Evolutionary conservation across 2,888 invertebrate genomes (phyloP).

Genomic region (Charanyca ferruginea): DNA sequence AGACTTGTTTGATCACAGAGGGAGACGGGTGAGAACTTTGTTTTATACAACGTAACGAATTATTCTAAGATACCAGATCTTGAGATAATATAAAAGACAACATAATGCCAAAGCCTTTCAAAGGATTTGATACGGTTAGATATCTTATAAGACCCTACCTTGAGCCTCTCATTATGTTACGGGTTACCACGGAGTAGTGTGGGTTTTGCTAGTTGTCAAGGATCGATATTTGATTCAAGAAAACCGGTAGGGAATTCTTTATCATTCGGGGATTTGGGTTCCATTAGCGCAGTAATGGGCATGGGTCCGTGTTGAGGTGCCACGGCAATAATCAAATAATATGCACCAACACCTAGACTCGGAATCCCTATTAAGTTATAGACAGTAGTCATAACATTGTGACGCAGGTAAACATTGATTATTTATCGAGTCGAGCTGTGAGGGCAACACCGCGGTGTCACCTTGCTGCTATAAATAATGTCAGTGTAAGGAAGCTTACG

Average conservation of each 20-base stretch:
- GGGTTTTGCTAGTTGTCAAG: neutral
- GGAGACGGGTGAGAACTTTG: neutral
- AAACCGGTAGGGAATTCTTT: neutral
- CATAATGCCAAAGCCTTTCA: slow-evolving; percentile 11
- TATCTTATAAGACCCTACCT: slow-evolving; percentile 15
- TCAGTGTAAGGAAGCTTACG: slow-evolving; percentile 33
- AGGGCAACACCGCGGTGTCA: slow-evolving; percentile 56
- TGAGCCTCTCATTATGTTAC: slow-evolving; percentile 10
- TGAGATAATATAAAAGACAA: slow-evolving; percentile 5
- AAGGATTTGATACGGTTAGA: slow-evolving; percentile 19
- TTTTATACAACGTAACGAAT: slow-evolving; percentile 21
- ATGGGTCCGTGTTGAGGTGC: neutral
- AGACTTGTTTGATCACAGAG: neutral
- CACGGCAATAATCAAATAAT: neutral
- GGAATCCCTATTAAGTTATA: slow-evolving; percentile 20
- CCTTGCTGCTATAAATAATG: slow-evolving; percentile 57
- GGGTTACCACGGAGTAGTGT: neutral
- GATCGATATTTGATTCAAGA: slow-evolving; percentile 1
- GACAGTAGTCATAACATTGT: slow-evolving; percentile 39
- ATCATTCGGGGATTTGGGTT: neutral
- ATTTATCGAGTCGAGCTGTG: slow-evolving; percentile 28
- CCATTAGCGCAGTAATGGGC: neutral
- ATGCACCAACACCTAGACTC: slow-evolving; percentile 16
- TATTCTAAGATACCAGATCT: slow-evolving; percentile 22
- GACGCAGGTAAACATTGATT: slow-evolving; percentile 40